Evolutionary conservation across 1,140 invertebrate species (phyloP), one percentile per base, ranked within the genome.

Genomic region (Megalopta genalis): DNA sequence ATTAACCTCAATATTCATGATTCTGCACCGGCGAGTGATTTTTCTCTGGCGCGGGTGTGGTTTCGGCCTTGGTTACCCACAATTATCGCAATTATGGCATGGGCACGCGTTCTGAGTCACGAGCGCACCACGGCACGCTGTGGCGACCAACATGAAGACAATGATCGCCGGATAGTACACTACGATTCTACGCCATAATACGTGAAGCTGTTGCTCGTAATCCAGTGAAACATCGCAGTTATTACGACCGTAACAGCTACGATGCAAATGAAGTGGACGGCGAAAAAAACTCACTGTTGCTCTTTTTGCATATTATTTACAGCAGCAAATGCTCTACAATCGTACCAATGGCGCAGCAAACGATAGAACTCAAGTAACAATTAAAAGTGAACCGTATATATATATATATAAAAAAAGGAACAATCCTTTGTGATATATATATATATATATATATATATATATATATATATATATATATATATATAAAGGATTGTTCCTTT

Each of bases 11-110:
- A 79, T 79, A 60, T 79, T 67, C 52, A 23, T 60, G 71, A 73
- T 25, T 74, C 39, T 8, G 39, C 25, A 25, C n/a, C 76, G 46
- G 8, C 23, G 37, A 39, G 12, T 68, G 49, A 62, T 76, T 80
- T 80, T 72, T 63, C 46, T 37, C n/a, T 16, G 9, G 42, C 12
- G 52, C 86, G 86, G 88, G 88, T 77, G 88, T 82, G 87, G 87
- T 84, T 88, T 77, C 80, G 77, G 82, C 88, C 89, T 89, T 90
- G 88, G 21, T 60, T 63, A 76, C 69, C 66, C 75, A 68, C 80
- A 87, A 90, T 90, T 90, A 90, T 83, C 84, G 81, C 85, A 88
- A 89, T 87, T 84, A 82, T 71, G 64, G 67, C 74, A 66, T 49
- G 80, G 60, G 80, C 84, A 69, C 81, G 80, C 80, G 72, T 74